Evolutionary conservation across 2,113 vertebrate species (phyloP), one percentile per base, ranked within the genome.

Genomic region (Xenopus borealis): DNA sequence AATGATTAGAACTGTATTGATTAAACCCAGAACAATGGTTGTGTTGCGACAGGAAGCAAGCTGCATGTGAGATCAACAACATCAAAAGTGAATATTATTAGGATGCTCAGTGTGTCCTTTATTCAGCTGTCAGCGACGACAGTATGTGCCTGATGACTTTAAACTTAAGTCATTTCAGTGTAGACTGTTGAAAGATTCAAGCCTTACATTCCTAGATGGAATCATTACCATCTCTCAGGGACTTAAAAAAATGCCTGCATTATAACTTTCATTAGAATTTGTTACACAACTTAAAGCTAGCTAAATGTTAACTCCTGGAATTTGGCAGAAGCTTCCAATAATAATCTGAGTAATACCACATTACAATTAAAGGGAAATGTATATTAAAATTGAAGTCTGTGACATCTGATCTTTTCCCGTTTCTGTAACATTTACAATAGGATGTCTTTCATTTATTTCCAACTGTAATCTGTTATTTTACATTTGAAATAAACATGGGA

Each of bases 151-250:
- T 67, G 72, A 66, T 66, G 63, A 59, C 12, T 73, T 47, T 47
- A 19, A 74, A 67, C 19, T 23, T 44, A 66, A 67, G 64, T 57
- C 19, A 59, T 66, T 74, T 67, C 53, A 67, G 19, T 67, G 53
- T 59, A 61, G 64, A 23, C n/a, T 66, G 27, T n/a, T 72, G 62
- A 52, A 68, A 68, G 62, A 72, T 62, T n/a, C 30, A 11, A 72
- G 62, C 50, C 71, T 18, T 18, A 50, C 40, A 61, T 67, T 59
- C 72, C 40, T 74, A 74, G 72, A 66, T 67, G 64, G 46, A 74
- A 61, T 67, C 40, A 74, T 66, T 47, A 61, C 46, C 62, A 57
- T n/a, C 33, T 17, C 57, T 58, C 55, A 66, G 12, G 16, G 13
- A 74, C 23, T 52, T 46, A 17, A 12, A 74, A 67, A 66, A 12